Evolutionary conservation across 1,140 invertebrate genomes (phyloP).

Genomic region (Coptotermes formosanus): DNA sequence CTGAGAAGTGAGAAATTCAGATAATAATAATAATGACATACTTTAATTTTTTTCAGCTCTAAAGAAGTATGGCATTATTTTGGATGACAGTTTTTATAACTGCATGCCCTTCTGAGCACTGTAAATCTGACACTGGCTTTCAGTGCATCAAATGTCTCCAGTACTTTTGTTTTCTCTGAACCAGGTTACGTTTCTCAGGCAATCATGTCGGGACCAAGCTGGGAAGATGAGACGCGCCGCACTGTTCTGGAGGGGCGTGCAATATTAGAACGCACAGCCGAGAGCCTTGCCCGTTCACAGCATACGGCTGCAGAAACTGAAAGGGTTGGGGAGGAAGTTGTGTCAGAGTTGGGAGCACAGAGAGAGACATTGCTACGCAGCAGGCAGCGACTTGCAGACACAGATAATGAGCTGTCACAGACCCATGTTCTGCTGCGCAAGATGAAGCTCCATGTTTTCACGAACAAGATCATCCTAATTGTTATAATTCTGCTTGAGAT

Average conservation of each 20-base stretch:
- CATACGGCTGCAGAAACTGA: slow-evolving; percentile 76
- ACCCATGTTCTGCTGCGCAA: slow-evolving; percentile 58
- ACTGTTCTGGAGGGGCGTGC: slow-evolving; percentile 57
- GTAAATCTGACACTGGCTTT: no score
- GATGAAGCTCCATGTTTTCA: slow-evolving; percentile 62
- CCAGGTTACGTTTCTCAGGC: no score
- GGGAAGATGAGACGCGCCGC: slow-evolving; percentile 48
- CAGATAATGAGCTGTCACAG: slow-evolving; percentile 59
- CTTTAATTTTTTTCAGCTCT: no score
- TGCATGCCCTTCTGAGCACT: no score
- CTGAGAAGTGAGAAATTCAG: no score
- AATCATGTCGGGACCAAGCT: neutral
- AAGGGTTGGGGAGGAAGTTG: slow-evolving; percentile 71
- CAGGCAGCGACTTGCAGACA: slow-evolving; percentile 58
- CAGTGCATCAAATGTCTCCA: no score
- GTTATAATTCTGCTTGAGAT: slow-evolving; percentile 66
- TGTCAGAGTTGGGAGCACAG: slow-evolving; percentile 64
- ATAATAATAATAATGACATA: no score
- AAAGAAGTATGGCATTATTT: no score
- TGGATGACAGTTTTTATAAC: no score
- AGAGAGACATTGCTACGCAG: slow-evolving; percentile 62
- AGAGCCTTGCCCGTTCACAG: slow-evolving; percentile 67
- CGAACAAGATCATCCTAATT: slow-evolving; percentile 66
- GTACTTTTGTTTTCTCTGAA: no score
- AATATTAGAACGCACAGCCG: slow-evolving; percentile 61